Percentiles rank a stretch among this genome's conserved stretches.
Conservation (phyloP, 2,113 vertebrate genomes). For the Noturus placidus region DNA sequence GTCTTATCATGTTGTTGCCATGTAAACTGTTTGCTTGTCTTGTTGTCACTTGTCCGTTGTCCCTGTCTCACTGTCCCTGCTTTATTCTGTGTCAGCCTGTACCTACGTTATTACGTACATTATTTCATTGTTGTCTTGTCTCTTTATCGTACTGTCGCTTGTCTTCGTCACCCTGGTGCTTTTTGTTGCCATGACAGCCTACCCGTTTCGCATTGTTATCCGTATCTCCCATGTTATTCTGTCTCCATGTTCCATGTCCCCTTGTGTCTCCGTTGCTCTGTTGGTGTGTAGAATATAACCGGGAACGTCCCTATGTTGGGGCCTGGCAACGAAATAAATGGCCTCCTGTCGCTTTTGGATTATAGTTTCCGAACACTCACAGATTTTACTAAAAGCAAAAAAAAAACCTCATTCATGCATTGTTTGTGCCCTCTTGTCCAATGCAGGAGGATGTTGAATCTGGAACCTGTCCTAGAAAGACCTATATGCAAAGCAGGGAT, state of each 20-base stretch:
- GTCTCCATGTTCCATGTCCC: background rate
- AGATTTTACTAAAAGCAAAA: too few species aligned
- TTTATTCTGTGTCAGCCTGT: background rate
- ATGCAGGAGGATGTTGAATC: background rate
- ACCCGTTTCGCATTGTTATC: background rate
- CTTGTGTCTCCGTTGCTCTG: background rate
- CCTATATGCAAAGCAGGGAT: background rate
- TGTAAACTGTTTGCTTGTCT: background rate
- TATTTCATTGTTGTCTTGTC: background rate
- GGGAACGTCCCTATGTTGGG: background rate
- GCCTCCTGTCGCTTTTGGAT: background rate
- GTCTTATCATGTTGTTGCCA: background rate
- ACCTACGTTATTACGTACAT: too few species aligned
- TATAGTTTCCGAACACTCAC: background rate
- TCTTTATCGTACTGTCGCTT: background rate
- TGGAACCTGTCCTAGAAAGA: background rate
- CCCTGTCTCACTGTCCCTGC: background rate
- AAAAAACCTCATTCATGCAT: background rate
- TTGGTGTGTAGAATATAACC: background rate
- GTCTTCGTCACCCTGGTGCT: background rate
- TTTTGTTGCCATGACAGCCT: background rate
- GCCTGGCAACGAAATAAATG: background rate
- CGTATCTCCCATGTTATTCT: background rate
- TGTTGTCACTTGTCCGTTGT: background rate
- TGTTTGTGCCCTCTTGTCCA: background rate